phyloP scores from a whole-genome alignment of 2,797 vertebrate species.

The Anabas testudineus region DNA sequence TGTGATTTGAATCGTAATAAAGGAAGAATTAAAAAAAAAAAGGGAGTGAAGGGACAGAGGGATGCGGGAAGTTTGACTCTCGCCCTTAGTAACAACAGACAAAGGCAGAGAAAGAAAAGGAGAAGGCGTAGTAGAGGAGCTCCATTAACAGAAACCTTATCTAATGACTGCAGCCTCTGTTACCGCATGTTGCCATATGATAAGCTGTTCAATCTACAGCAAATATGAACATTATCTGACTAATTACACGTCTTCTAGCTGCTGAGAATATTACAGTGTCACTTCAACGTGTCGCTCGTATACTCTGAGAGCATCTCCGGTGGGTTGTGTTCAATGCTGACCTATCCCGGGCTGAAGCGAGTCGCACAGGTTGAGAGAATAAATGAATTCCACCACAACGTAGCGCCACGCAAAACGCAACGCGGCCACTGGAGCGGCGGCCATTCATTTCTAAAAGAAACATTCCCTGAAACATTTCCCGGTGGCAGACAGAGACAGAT shows the following conservation, averaged over 20 bases:
- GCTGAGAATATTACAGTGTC: constrained; percentile 20
- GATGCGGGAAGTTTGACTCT: constrained; percentile 35
- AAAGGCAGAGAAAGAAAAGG: constrained; percentile 20
- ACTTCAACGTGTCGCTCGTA: constrained; percentile 24
- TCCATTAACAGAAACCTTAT: constrained; percentile 50
- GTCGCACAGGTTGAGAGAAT: constrained; percentile 30
- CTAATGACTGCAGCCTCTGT: constrained; percentile 29
- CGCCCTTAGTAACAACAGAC: constrained; percentile 47
- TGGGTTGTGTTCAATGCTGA: constrained; percentile 1
- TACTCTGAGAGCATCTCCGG: constrained; percentile 6
- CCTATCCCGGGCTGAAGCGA: constrained; percentile 6
- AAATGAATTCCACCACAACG: constrained; percentile 25
- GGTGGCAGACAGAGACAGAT: constrained; percentile 28
- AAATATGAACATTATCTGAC: constrained; percentile 28
- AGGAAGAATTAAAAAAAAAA: constrained; percentile 56
- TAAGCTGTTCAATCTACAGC: constrained; percentile 20
- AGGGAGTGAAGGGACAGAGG: constrained; percentile 33
- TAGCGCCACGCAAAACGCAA: constrained; percentile 17
- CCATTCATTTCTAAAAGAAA: constrained; percentile 53
- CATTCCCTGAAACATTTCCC: constrained; percentile 38
- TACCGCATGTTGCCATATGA: constrained; percentile 21
- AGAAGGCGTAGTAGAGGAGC: constrained; percentile 20
- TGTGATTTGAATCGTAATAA: constrained; percentile 67
- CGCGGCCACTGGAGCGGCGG: constrained; percentile 32
- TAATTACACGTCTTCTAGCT: constrained; percentile 6